Base-by-base conservation (phyloP, 2,888 invertebrate species). In the Alviniconcha strummeri region DNA sequence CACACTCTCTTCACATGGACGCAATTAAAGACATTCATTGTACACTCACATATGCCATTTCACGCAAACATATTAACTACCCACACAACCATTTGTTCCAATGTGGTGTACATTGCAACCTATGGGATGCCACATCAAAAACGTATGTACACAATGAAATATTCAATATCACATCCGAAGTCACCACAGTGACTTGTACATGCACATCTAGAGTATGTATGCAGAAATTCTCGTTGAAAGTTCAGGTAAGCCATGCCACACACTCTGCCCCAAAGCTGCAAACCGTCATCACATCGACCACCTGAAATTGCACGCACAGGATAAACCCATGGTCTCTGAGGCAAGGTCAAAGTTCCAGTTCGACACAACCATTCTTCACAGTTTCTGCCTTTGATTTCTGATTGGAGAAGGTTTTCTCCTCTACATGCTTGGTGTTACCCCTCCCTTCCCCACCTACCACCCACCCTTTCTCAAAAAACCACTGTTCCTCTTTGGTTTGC, bases 161-260 rank as follows among this genome's bases (percentile, higher is more conserved):
- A 72, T 72, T 19, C 55, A 77, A n/a, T 77, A 81, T 81, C 81
- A 81, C 81, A 81, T 55, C 56, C 13, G 36, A 52, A 54, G 69
- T 69, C 57, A 81, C 80, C 36, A 54, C 3, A 17, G 74, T 74
- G 69, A 69, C 81, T n/a, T 54, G 71, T 69, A 81, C 81, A 81
- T 57, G 13, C 81, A 71, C 54, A 5, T 80, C 80, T 69, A 81
- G 81, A 81, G 81, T 81, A 81, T 81, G 55, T 80, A 81, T 19
- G 69, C 81, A 71, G 74, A 81, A 81, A 81, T 81, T 81, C 81
- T 81, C 81, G 81, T 81, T 81, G 81, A 81, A 52, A 81, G n/a
- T 67, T 19, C 57, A 57, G 64, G 60, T 75, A 54, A 57, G 74
- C 60, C 54, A 15, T 78, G 64, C 36, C 75, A 4, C 15, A 52